Base-by-base conservation (phyloP, 2,797 vertebrate genomes). In the Lacerta agilis region DNA sequence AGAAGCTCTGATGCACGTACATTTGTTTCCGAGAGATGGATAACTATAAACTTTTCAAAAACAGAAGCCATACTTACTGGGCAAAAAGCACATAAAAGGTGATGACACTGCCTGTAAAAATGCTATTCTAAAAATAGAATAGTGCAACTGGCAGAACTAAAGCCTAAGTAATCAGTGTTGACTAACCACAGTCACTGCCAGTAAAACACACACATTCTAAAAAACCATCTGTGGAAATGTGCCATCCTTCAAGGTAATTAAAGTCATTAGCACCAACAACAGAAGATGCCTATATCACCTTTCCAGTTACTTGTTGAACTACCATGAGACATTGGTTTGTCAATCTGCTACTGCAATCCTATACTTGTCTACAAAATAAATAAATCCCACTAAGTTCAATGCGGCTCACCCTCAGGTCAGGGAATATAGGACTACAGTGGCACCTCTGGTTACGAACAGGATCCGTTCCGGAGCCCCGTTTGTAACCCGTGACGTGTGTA, bases 291-390 rank as follows among this genome's bases (percentile, higher is more conserved):
- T 33, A 83, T 80, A 33, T 55, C 90, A 11, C 83, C 81, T 11
- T 41, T 78, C 83, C 90, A 92, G 38, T 79, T 85, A 86, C 41
- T 79, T 91, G 38, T 20, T n/a, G 18, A 75, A 41, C 1, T 18
- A 76, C 49, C 2, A 1, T 3, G 33, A 2, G 43, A 8, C 38
- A 87, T 49, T 81, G 82, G 27, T 8, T 79, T 69, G 23, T 49
- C 13, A 33, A 41, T 64, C 67, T 55, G 49, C 36, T 20, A 43
- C 9, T 25, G 73, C 13, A 36, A 38, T 73, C 71, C 36, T 8
- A 75, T 73, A 25, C 27, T 69, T 69, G 15, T 75, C 72, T 75
- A 9, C 27, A 1, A 41, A 36, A 38, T 33, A 75, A 36, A 17
- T 23, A 38, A 29, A 36, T 17, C 69, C 29, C 13, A 75, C 17